Percentiles rank a stretch among this genome's conserved stretches.
These are phyloP conservation scores for Dorcus hopei DNA, from an alignment of 2,888 invertebrate species.

Conservation along the genomic window DNA sequence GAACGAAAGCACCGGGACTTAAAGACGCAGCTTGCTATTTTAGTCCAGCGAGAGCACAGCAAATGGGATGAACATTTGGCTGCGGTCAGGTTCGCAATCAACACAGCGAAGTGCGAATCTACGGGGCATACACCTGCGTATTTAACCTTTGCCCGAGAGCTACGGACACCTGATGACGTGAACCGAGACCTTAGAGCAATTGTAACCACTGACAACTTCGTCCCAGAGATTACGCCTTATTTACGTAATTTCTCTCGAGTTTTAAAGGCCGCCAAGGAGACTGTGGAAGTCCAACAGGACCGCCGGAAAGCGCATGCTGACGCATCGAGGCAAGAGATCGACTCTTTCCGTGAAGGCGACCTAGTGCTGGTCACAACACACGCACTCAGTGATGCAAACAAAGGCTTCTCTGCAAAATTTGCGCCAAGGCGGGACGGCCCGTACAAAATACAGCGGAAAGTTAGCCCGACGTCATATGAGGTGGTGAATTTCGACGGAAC, in stretches of 20 bases:
- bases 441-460: too few species aligned
- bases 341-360: too few species aligned
- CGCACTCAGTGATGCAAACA: too few species aligned
- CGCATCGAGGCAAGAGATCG: too few species aligned
- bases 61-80: slow-evolving; percentile 27
- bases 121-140: slow-evolving; percentile 31
- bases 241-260: too few species aligned
- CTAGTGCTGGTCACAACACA: too few species aligned
- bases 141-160: slow-evolving; percentile 32
- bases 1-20: background rate
- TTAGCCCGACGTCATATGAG: too few species aligned
- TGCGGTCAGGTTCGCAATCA: slow-evolving; percentile 31
- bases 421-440: too few species aligned
- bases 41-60: background rate
- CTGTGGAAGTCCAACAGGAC: background rate
- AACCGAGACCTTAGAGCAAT: slow-evolving; percentile 28
- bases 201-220: slow-evolving; percentile 30
- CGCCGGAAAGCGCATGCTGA: too few species aligned
- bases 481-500: too few species aligned
- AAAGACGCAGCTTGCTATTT: background rate
- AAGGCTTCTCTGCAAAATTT: too few species aligned
- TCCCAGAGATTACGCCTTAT: slow-evolving; percentile 9
- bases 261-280: too few species aligned
- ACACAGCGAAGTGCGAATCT: slow-evolving; percentile 22
- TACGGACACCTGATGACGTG: slow-evolving; percentile 32